Conservation (phyloP, 2,113 vertebrate genomes). For the Ictalurus furcatus region DNA sequence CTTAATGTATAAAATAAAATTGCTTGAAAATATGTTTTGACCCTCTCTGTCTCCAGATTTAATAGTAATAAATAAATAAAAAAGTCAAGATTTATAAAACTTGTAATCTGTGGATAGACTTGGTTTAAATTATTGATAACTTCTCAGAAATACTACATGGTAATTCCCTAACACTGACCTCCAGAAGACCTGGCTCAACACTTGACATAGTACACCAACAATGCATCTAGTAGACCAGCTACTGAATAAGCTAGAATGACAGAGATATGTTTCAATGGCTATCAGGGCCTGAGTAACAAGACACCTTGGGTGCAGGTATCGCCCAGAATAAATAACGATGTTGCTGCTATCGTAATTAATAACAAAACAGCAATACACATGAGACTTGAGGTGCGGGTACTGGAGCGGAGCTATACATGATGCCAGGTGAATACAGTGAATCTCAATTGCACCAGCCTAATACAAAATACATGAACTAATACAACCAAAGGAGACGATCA, state of each 20-base stretch:
- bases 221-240: constrained; percentile 5
- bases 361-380: constrained; percentile 47
- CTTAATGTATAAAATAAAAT: not conserved
- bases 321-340: constrained; percentile 63
- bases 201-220: constrained; percentile 27
- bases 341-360: constrained; percentile 49
- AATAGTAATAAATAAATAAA: too few relatives aligned
- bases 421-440: constrained; percentile 9
- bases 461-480: constrained; percentile 33
- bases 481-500: constrained; percentile 24
- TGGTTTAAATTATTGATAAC: constrained; percentile 13
- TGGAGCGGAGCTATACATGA: constrained; percentile 29
- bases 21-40: not conserved
- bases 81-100: not conserved
- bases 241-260: not conserved
- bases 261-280: constrained; percentile 42
- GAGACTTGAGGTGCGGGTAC: constrained; percentile 20
- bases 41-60: too few relatives aligned
- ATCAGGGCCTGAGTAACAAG: constrained; percentile 44
- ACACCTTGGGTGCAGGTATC: constrained; percentile 53
- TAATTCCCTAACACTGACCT: constrained; percentile 18
- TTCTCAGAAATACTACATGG: not conserved
- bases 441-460: constrained; percentile 36
- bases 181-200: constrained; percentile 1
- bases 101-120: not conserved